phyloP scores from a whole-genome alignment of 2,113 vertebrate species.

The Hydrochoerus hydrochaeris region DNA sequence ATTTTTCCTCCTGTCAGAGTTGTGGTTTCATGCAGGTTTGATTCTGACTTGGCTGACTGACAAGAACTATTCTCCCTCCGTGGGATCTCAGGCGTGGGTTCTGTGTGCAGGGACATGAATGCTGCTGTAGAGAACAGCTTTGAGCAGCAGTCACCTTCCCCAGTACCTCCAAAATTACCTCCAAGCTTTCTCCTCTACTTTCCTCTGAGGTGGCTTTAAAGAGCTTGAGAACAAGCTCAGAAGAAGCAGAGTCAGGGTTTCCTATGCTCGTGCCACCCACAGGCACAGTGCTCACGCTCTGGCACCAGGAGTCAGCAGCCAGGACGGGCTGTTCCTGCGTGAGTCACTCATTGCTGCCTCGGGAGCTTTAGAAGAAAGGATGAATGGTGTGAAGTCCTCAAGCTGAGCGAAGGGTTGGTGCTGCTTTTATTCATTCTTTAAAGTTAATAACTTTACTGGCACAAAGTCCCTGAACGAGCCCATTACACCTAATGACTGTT shows the following conservation, averaged over 20 bases:
- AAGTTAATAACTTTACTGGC: slow-evolving; percentile 60
- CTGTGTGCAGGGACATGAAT: not conserved
- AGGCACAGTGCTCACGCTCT: not conserved
- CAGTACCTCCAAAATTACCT: not conserved
- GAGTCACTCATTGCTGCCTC: slow-evolving; percentile 59
- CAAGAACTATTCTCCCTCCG: not conserved
- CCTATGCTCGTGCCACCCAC: not conserved
- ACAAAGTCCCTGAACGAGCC: slow-evolving; percentile 33
- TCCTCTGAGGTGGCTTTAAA: not conserved
- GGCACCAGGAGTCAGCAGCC: not conserved
- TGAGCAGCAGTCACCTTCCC: not conserved
- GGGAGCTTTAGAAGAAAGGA: not conserved
- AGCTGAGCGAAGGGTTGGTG: slow-evolving; percentile 33
- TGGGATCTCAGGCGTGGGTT: not conserved
- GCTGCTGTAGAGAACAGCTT: not conserved
- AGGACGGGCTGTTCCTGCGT: slow-evolving; percentile 46
- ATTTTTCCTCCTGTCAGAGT: not conserved
- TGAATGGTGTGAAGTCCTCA: slow-evolving; percentile 13
- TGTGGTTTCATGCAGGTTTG: not conserved
- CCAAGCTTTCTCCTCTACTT: not conserved
- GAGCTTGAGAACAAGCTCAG: not conserved
- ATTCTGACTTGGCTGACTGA: not conserved
- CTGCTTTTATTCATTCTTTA: slow-evolving; percentile 71
- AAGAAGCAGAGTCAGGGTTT: slow-evolving; percentile 36
- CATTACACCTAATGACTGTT: slow-evolving; percentile 56